phyloP scores from a whole-genome alignment of 2,797 vertebrate species.

The Cyclura pinguis region DNA sequence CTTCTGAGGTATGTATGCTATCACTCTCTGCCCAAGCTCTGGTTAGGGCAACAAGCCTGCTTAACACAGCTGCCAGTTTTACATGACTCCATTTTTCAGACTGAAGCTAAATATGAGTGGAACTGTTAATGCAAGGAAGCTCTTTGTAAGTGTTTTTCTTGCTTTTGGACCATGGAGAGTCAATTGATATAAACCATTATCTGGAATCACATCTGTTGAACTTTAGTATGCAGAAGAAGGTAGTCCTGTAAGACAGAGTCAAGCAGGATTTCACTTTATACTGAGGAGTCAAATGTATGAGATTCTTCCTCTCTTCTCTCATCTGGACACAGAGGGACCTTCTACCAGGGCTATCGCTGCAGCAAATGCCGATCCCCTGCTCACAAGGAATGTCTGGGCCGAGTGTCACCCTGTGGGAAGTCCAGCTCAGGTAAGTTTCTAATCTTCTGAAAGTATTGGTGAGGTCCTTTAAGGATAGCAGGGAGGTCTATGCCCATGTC shows the following conservation, averaged over 20 bases:
- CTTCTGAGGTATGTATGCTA: conserved; percentile 85
- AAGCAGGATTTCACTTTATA: background rate
- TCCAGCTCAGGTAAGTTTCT: conserved; percentile 80
- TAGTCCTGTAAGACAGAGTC: background rate
- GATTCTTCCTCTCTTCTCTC: background rate
- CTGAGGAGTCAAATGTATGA: background rate
- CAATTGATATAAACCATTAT: too few relatives aligned
- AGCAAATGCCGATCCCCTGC: conserved; percentile 88
- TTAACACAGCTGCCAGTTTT: background rate
- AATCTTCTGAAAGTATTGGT: background rate
- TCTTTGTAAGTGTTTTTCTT: background rate
- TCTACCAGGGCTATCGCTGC: conserved; percentile 94
- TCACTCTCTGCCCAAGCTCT: background rate
- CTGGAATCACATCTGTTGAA: background rate
- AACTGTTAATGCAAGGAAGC: background rate
- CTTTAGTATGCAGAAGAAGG: background rate
- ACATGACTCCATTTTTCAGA: too few relatives aligned
- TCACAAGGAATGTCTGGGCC: conserved; percentile 94
- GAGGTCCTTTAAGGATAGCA: background rate
- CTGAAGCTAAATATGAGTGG: background rate
- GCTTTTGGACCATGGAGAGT: background rate
- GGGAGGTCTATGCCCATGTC: background rate
- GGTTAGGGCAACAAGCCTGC: background rate
- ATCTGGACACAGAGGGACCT: conserved; percentile 85
- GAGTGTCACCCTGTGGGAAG: conserved; percentile 85